Percentiles rank a stretch among this genome's conserved stretches.
phyloP scores from a whole-genome alignment of 2,113 vertebrate genomes.

The Chaenocephalus aceratus region DNA sequence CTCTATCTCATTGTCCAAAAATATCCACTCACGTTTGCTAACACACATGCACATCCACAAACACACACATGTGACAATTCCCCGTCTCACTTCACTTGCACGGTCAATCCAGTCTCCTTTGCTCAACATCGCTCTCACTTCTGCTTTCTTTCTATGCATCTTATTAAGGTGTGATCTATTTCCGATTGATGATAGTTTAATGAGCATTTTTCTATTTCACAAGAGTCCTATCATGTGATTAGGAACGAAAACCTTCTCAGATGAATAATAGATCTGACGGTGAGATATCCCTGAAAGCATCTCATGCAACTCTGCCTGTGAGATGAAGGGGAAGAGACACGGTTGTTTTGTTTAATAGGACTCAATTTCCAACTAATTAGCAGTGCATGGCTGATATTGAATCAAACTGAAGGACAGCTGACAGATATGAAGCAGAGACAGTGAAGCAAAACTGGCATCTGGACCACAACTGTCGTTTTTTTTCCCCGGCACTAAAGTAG shows the following conservation, averaged over 20 bases:
- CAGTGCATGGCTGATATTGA: slow-evolving; percentile 47
- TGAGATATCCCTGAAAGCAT: slow-evolving; percentile 65
- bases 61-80: background rate
- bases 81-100: slow-evolving; percentile 13
- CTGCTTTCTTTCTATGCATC: slow-evolving; percentile 47
- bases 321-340: slow-evolving; percentile 56
- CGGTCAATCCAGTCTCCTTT: slow-evolving; percentile 30
- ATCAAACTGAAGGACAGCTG: slow-evolving; percentile 51
- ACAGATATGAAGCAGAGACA: slow-evolving; percentile 21
- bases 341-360: slow-evolving; percentile 78
- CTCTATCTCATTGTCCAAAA: slow-evolving; percentile 16
- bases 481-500: background rate
- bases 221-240: slow-evolving; percentile 74
- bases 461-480: slow-evolving; percentile 15
- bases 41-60: background rate
- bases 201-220: slow-evolving; percentile 76
- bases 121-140: slow-evolving; percentile 30
- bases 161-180: slow-evolving; percentile 80
- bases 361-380: slow-evolving; percentile 73
- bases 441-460: slow-evolving; percentile 17
- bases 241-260: slow-evolving; percentile 48
- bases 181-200: slow-evolving; percentile 77
- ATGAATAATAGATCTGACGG: slow-evolving; percentile 84
- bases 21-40: background rate
- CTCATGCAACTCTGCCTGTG: slow-evolving; percentile 41